Conservation (phyloP, 2,797 vertebrate species). For the Bradypus variegatus region DNA sequence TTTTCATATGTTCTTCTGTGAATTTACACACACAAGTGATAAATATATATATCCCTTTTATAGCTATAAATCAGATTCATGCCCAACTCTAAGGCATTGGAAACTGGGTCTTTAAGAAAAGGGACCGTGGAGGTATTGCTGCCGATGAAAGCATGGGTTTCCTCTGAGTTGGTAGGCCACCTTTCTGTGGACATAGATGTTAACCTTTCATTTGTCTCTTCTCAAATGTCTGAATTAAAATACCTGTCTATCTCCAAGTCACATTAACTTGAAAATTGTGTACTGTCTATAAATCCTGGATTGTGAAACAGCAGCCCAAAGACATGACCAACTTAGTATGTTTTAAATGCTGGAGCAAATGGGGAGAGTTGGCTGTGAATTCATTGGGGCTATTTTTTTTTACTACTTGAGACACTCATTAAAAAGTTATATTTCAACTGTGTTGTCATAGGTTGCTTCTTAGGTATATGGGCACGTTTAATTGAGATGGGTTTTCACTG, state of each 20-base stretch:
- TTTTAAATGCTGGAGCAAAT: slow-evolving; percentile 15
- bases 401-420: not conserved
- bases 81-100: not conserved
- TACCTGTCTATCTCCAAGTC: not conserved
- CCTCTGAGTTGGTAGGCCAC: not conserved
- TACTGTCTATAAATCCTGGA: not conserved
- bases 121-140: not conserved
- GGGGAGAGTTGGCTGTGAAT: not conserved
- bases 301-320: slow-evolving; percentile 16
- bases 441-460: not conserved
- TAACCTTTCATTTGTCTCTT: slow-evolving; percentile 5
- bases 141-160: not conserved
- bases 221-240: slow-evolving; percentile 7
- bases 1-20: not conserved
- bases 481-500: not conserved
- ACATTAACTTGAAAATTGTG: not conserved
- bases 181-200: not conserved
- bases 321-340: not conserved
- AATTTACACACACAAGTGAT: not conserved
- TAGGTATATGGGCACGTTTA: not conserved
- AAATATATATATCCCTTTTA: not conserved
- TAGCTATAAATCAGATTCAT: not conserved
- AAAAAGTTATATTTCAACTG: slow-evolving; percentile 13
- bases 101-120: not conserved
- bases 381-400: slow-evolving; percentile 25